Evolutionary conservation across 2,888 invertebrate species (phyloP).

Genomic region (Minunthozetes semirufus): DNA sequence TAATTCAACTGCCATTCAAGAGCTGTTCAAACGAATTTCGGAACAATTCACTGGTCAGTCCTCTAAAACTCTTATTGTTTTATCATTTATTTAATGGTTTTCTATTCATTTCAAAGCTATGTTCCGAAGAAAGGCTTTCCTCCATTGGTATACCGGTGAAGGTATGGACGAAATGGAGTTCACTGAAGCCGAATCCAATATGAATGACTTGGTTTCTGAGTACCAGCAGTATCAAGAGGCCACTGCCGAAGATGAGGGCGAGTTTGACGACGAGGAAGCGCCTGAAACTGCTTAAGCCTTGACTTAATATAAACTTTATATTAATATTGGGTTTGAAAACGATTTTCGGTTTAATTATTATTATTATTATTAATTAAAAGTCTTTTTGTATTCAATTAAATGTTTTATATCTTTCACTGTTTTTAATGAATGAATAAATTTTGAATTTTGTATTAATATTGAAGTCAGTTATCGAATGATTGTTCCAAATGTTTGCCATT

Average conservation of each 20-base stretch:
- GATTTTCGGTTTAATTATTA: no score
- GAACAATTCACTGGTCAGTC: conserved; percentile 56
- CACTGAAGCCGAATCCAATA: conserved; percentile 91
- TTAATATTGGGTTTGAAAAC: no score
- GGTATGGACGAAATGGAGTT: conserved; percentile 98
- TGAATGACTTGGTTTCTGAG: conserved; percentile 76
- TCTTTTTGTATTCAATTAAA: no score
- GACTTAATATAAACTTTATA: no score
- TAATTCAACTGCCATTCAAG: conserved; percentile 51
- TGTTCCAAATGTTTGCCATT: no score
- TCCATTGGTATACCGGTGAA: conserved; percentile 96
- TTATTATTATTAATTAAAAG: no score
- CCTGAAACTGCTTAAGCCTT: no score
- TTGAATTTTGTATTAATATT: no score
- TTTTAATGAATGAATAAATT: no score
- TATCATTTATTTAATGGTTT: not conserved
- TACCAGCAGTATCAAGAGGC: conserved; percentile 93
- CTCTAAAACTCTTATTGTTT: not conserved
- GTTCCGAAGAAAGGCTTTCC: conserved; percentile 93
- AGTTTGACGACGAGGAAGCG: conserved; percentile 47
- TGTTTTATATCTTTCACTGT: no score
- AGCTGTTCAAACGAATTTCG: conserved; percentile 50
- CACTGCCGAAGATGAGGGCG: conserved; percentile 67
- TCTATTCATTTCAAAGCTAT: conserved; percentile 56
- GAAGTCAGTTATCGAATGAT: no score